Conservation (phyloP, 2,113 vertebrate genomes). For the Sula dactylatra region DNA sequence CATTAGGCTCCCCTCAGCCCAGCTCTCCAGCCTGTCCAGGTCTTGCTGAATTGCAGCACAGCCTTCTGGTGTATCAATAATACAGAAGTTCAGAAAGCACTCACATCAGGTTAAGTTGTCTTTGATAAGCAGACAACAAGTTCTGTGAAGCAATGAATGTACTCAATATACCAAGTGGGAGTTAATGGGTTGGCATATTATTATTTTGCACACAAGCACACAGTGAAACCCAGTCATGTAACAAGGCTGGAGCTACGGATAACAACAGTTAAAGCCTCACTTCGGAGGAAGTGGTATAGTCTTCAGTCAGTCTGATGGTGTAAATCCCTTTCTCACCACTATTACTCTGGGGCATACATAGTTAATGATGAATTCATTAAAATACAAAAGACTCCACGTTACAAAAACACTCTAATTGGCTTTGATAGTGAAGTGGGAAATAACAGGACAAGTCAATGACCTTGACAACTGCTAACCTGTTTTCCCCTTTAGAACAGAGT, state of each 20-base stretch:
- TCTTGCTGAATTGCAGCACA: too few relatives aligned
- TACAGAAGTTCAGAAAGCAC: neutral
- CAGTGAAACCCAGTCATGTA: neutral
- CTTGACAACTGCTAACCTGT: neutral
- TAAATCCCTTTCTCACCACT: neutral
- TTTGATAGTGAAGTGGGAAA: neutral
- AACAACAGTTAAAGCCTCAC: neutral
- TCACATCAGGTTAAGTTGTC: neutral
- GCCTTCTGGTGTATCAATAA: neutral
- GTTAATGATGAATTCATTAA: constrained; percentile 20
- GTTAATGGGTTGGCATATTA: neutral
- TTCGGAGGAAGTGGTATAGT: neutral
- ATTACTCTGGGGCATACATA: neutral
- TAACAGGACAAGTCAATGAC: neutral
- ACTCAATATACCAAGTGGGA: neutral
- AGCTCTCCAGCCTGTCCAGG: too few relatives aligned
- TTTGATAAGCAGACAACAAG: neutral
- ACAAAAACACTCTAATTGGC: neutral
- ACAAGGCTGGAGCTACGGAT: neutral
- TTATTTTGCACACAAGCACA: neutral
- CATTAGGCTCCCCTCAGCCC: too few relatives aligned
- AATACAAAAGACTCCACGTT: neutral
- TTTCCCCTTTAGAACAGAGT: neutral
- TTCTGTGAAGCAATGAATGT: neutral
- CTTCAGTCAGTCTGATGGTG: neutral